Percentiles rank a stretch among this genome's conserved stretches.
Conservation (phyloP, 2,113 vertebrate species). For the Antechinus flavipes region DNA sequence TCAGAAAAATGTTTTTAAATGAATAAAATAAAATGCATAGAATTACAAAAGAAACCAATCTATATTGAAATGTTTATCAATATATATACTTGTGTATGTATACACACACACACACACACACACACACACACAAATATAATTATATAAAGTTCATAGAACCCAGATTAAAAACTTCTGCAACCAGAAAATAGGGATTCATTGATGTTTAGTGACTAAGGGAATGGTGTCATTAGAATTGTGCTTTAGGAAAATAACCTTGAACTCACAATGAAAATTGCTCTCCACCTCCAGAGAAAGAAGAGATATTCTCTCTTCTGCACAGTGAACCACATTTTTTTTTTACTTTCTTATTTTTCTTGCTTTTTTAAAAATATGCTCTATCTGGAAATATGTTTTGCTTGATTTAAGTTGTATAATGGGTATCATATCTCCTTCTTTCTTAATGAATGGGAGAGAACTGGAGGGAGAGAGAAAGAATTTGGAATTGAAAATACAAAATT, state of each 20-base stretch:
- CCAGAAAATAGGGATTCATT: neutral
- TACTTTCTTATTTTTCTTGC: neutral
- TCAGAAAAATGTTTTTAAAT: neutral
- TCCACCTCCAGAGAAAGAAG: neutral
- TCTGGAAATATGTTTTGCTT: neutral
- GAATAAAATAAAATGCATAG: neutral
- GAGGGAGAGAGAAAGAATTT: neutral
- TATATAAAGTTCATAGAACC: neutral
- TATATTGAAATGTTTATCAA: neutral
- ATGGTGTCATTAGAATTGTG: neutral
- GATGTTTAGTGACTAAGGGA: neutral
- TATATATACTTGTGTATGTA: too few species aligned
- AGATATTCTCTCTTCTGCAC: neutral
- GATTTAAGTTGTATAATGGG: neutral
- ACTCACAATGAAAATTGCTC: neutral
- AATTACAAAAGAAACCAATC: neutral
- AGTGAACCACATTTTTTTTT: neutral
- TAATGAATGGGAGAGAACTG: fast-evolving
- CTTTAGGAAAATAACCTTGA: neutral
- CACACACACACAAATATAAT: neutral
- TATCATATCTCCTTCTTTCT: neutral
- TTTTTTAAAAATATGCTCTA: neutral
- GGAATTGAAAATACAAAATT: neutral
- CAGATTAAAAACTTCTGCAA: neutral
- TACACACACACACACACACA: too few species aligned